These are phyloP conservation scores for Remorina albescens DNA, from an alignment of 2,797 vertebrate genomes.

Conservation along the genomic window DNA sequence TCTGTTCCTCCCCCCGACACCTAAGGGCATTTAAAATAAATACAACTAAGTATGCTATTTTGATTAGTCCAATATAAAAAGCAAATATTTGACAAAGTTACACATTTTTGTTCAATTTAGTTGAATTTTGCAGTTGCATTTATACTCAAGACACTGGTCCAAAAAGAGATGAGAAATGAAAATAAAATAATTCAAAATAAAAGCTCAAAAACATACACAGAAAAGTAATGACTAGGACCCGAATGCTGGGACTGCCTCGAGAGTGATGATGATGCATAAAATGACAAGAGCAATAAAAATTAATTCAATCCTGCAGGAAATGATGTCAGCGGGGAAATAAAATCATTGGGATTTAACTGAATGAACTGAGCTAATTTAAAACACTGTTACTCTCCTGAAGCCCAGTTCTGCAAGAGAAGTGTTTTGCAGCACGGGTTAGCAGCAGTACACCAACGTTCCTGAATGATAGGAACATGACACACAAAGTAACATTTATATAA, in stretches of 20 bases:
- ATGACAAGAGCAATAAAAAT: slow-evolving; percentile 34
- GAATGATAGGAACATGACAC: slow-evolving; percentile 24
- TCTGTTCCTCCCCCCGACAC: neutral
- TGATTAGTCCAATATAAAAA: neutral
- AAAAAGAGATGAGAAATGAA: neutral
- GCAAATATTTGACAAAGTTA: neutral
- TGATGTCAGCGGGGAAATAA: slow-evolving; percentile 29
- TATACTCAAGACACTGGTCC: neutral
- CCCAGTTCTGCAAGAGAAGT: neutral
- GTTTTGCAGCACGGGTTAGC: neutral
- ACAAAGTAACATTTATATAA: slow-evolving; percentile 46
- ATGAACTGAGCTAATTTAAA: slow-evolving; percentile 29
- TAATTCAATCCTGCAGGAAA: slow-evolving; percentile 31
- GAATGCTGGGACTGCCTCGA: neutral
- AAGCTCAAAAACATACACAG: neutral
- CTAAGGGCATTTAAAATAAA: slow-evolving; percentile 1
- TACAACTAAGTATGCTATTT: neutral
- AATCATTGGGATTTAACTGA: slow-evolving; percentile 22
- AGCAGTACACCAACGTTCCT: slow-evolving; percentile 7
- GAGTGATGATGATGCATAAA: slow-evolving; percentile 6
- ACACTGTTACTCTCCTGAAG: neutral
- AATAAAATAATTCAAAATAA: neutral
- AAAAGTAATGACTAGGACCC: neutral
- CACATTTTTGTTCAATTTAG: neutral
- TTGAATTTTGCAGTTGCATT: neutral